A percentile compares a stretch with the other conserved stretches of the same genome.
phyloP scores from a whole-genome alignment of 1,140 invertebrate genomes.

The Cyrtorhinus lividipennis region DNA sequence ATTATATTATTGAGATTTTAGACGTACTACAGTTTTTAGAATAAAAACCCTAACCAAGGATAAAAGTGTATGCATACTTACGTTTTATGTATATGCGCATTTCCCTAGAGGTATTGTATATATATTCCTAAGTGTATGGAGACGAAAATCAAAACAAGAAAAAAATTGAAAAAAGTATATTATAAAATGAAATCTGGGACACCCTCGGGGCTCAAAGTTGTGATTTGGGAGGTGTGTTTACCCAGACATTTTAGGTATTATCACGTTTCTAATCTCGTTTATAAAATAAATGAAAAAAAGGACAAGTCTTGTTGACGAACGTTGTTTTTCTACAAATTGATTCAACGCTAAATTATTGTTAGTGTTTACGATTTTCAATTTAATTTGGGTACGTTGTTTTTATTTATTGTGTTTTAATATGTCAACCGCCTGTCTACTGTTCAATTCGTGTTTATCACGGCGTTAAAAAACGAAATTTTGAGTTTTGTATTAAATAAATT shows the following conservation, averaged over 20 bases:
- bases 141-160: too few species aligned
- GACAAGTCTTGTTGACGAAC: too few species aligned
- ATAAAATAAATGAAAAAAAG: background rate
- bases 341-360: too few species aligned
- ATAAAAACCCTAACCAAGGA: too few species aligned
- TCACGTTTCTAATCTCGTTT: background rate
- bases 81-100: background rate
- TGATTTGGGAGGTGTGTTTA: slow-evolving; percentile 5
- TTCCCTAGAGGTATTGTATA: background rate
- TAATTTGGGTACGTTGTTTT: too few species aligned
- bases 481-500: too few species aligned
- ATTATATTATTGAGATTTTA: background rate
- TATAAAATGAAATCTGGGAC: background rate
- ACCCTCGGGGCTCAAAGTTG: slow-evolving; percentile 7
- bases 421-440: too few species aligned
- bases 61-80: background rate
- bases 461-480: too few species aligned
- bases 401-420: too few species aligned
- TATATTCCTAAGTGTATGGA: slow-evolving; percentile 10
- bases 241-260: background rate
- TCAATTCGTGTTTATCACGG: too few species aligned
- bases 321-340: too few species aligned
- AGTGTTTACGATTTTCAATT: too few species aligned
- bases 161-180: background rate
- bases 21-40: background rate